A percentile compares a stretch with the other conserved stretches of the same genome.
Conservation (phyloP, 1,140 invertebrate genomes). For the Brachionus paranguensis region DNA sequence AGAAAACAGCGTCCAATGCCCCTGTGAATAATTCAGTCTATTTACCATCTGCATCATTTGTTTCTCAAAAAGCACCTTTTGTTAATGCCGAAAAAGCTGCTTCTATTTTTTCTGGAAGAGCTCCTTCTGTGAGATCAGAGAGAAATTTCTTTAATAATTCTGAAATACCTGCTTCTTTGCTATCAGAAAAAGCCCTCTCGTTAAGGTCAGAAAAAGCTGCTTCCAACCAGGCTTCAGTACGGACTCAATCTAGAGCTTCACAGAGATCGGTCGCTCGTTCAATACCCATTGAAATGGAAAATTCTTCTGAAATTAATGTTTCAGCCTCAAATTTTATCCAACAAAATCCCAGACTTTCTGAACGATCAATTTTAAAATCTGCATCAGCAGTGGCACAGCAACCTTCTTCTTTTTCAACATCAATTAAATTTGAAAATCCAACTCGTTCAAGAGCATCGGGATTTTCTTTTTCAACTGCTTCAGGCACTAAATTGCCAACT, state of each 20-base stretch:
- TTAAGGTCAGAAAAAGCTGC: background rate
- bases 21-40: background rate
- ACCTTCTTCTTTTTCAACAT: background rate
- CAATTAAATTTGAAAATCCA: background rate
- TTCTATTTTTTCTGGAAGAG: background rate
- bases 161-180: background rate
- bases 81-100: background rate
- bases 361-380: background rate
- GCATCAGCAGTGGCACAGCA: background rate
- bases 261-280: background rate
- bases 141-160: too few relatives aligned
- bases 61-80: background rate
- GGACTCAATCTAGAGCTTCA: background rate
- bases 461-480: background rate
- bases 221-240: background rate
- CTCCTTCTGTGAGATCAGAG: background rate
- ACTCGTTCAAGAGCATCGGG: background rate
- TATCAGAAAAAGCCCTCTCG: background rate
- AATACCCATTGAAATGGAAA: background rate
- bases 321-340: background rate
- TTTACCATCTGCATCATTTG: background rate
- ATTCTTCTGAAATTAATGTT: background rate
- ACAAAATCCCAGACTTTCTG: background rate
- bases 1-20: background rate
- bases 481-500: background rate